Evolutionary conservation across 2,888 invertebrate species (phyloP).

Genomic region (Scaptomyza cyrtandrae): DNA sequence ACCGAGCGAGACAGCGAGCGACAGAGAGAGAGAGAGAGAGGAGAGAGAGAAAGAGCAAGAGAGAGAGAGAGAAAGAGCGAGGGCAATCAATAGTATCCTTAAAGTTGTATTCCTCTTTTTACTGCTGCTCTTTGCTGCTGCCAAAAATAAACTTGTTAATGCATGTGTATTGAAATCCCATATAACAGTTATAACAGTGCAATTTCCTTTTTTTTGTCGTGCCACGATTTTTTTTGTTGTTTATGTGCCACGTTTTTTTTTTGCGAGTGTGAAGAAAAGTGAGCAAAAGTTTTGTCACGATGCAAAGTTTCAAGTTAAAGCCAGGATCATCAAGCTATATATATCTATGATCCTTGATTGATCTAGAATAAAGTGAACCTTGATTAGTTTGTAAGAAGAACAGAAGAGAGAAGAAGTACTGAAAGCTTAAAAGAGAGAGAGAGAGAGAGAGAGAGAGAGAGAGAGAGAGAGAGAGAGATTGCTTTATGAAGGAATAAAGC

Average conservation of each 20-base stretch:
- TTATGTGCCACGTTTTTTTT: neutral
- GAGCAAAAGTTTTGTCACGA: neutral
- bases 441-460: too few species aligned
- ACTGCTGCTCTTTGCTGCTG: constrained; percentile 4
- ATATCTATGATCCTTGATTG: neutral
- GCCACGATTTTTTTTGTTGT: constrained; percentile 20
- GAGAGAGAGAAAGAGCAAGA: constrained; percentile 3
- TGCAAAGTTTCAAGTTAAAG: neutral
- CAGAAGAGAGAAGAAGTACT: too few species aligned
- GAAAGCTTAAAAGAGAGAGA: too few species aligned
- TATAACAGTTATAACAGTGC: constrained; percentile 21
- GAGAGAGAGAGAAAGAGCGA: constrained; percentile 24
- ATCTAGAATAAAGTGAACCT: too few species aligned
- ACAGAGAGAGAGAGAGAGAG: constrained; percentile 38
- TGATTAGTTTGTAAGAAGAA: too few species aligned
- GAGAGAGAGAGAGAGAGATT: too few species aligned
- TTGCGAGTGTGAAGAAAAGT: neutral
- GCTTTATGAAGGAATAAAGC: too few species aligned
- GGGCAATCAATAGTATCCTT: constrained; percentile 63
- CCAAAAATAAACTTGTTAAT: constrained; percentile 7
- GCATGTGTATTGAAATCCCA: constrained; percentile 13
- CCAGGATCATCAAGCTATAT: neutral
- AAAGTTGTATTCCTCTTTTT: constrained; percentile 6
- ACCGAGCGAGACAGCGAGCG: constrained; percentile 10
- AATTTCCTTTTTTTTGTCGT: neutral